A percentile compares a stretch with the other conserved stretches of the same genome.
Conservation (phyloP, 2,888 invertebrate species). For the Cantharis nigra region DNA sequence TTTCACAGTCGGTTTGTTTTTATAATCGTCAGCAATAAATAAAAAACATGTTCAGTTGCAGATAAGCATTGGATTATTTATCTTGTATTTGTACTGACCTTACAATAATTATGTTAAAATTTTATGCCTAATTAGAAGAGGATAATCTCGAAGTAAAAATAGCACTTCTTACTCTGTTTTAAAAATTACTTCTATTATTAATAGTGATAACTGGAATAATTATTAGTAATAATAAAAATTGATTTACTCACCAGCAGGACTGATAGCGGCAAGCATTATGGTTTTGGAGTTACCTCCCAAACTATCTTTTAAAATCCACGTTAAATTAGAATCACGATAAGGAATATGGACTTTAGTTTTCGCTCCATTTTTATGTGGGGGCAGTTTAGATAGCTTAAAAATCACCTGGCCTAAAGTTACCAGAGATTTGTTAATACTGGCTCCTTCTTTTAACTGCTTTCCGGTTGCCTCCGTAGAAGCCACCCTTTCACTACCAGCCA, state of each 20-base stretch:
- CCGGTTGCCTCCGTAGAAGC: slow-evolving; percentile 91
- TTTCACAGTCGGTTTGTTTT: background rate
- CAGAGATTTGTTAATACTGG: slow-evolving; percentile 88
- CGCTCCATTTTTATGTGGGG: slow-evolving; percentile 44
- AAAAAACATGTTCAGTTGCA: background rate
- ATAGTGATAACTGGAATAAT: background rate
- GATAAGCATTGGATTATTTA: background rate
- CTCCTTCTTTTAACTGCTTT: slow-evolving; percentile 86
- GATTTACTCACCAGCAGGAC: slow-evolving; percentile 51
- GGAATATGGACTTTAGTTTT: slow-evolving; percentile 72
- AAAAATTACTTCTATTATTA: background rate
- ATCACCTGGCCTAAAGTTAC: slow-evolving; percentile 88
- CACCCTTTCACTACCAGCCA: slow-evolving; percentile 88
- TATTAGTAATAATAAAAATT: background rate
- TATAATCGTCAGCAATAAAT: background rate
- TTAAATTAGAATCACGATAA: slow-evolving; percentile 85
- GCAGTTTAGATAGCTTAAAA: slow-evolving; percentile 79
- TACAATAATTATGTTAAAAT: background rate
- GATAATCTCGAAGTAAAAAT: background rate
- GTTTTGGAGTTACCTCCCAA: slow-evolving; percentile 90
- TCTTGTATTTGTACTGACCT: background rate
- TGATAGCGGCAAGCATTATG: slow-evolving; percentile 86
- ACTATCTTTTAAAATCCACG: slow-evolving; percentile 87
- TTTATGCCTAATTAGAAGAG: background rate
- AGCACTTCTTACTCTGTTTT: background rate